These are phyloP conservation scores for Perca schrenkii DNA, from an alignment of 2,113 vertebrate species.

Conservation along the genomic window DNA sequence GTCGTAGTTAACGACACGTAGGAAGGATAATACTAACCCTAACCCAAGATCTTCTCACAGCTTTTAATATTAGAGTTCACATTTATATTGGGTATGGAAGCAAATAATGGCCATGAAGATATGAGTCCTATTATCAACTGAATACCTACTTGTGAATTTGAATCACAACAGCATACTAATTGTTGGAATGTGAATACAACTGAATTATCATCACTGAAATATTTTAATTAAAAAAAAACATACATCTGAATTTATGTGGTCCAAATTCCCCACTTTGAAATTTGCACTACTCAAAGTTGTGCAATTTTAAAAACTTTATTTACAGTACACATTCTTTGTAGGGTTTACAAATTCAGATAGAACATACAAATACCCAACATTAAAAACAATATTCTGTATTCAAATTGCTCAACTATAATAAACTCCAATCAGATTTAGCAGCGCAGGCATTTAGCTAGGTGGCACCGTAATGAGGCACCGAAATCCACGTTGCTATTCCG, in stretches of 20 bases:
- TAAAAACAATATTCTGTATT: not conserved
- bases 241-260: not conserved
- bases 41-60: too few relatives aligned
- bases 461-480: too few relatives aligned
- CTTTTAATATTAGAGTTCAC: not conserved
- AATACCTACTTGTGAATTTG: not conserved
- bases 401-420: not conserved
- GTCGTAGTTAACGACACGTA: not conserved
- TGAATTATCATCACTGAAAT: not conserved
- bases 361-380: not conserved
- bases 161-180: not conserved
- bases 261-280: not conserved
- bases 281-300: not conserved
- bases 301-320: not conserved
- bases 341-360: not conserved
- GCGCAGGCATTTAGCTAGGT: too few relatives aligned
- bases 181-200: not conserved
- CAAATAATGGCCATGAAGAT: not conserved
- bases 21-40: too few relatives aligned
- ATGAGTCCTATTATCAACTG: not conserved
- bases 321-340: not conserved
- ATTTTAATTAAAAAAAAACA: not conserved
- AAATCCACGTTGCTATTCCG: too few relatives aligned
- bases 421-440: not conserved
- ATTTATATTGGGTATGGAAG: too few relatives aligned